phyloP scores from a whole-genome alignment of 2,888 invertebrate species.

The Agrochola circellaris region DNA sequence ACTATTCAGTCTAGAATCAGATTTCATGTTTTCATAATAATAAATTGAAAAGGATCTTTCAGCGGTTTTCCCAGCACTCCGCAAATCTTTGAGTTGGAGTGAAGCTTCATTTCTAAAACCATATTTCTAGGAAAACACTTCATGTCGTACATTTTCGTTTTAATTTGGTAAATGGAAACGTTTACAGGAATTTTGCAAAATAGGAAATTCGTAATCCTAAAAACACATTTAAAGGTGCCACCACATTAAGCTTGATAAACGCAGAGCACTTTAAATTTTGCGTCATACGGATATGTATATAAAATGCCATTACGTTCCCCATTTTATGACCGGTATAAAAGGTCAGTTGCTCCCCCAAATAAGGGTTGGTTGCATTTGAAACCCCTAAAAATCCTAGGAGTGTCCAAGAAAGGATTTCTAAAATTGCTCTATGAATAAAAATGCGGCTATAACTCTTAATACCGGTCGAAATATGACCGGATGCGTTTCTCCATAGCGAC shows the following conservation, averaged over 20 bases:
- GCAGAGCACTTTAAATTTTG: slow-evolving; percentile 51
- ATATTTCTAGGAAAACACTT: slow-evolving; percentile 11
- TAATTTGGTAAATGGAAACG: slow-evolving; percentile 10
- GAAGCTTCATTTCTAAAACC: not conserved
- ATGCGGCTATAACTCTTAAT: slow-evolving; percentile 87
- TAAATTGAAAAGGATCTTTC: slow-evolving; percentile 29
- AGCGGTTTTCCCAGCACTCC: slow-evolving; percentile 6
- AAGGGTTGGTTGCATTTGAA: slow-evolving; percentile 62
- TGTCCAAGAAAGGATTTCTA: slow-evolving; percentile 81
- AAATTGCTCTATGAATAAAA: slow-evolving; percentile 89
- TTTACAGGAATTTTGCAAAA: not conserved
- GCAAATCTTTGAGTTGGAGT: slow-evolving; percentile 6
- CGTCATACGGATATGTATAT: slow-evolving; percentile 50
- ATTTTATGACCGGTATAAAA: slow-evolving; percentile 63
- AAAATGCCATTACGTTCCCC: slow-evolving; percentile 53
- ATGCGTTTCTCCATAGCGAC: slow-evolving; percentile 81
- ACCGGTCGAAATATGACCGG: slow-evolving; percentile 84
- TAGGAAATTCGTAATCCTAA: slow-evolving; percentile 17
- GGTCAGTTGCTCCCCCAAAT: slow-evolving; percentile 65
- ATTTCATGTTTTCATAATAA: slow-evolving; percentile 25
- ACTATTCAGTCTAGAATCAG: slow-evolving; percentile 34
- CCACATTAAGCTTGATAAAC: slow-evolving; percentile 55
- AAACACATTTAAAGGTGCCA: slow-evolving; percentile 43
- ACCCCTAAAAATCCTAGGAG: slow-evolving; percentile 68
- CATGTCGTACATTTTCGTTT: not conserved